These are phyloP conservation scores for Silurus glanis DNA, from an alignment of 2,113 vertebrate species.

Conservation along the genomic window DNA sequence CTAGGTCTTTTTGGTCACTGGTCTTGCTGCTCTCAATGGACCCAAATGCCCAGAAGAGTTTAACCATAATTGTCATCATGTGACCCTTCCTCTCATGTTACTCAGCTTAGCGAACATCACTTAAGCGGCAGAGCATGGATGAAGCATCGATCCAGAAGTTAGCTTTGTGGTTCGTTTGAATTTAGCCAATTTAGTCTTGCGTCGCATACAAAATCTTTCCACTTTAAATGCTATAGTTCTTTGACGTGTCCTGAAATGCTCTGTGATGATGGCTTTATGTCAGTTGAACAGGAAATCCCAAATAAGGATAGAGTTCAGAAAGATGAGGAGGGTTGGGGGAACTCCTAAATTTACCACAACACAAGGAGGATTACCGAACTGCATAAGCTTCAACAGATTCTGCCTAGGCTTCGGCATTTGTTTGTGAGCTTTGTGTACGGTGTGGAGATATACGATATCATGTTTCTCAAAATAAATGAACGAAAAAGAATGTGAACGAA, in stretches of 20 bases:
- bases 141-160: conserved; percentile 51
- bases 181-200: neutral
- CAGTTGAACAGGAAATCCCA: conserved; percentile 50
- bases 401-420: neutral
- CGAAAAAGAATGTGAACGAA: neutral
- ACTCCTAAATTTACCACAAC: conserved; percentile 39
- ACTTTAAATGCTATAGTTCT: neutral
- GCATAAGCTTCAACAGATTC: conserved; percentile 5
- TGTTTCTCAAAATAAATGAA: neutral
- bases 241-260: conserved; percentile 37
- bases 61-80: conserved; percentile 46
- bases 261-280: conserved; percentile 36
- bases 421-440: neutral
- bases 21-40: conserved; percentile 2
- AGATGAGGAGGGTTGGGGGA: conserved; percentile 13
- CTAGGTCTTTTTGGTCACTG: neutral
- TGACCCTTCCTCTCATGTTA: conserved; percentile 56
- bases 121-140: neutral
- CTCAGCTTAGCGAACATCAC: conserved; percentile 43
- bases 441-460: neutral
- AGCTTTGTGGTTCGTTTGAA: neutral
- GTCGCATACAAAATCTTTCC: neutral
- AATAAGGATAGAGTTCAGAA: conserved; percentile 44
- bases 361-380: conserved; percentile 27
- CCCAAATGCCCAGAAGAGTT: conserved; percentile 15